Percentiles rank a stretch among this genome's conserved stretches.
These are phyloP conservation scores for Sicus ferrugineus DNA, from an alignment of 2,888 invertebrate genomes.

Conservation along the genomic window DNA sequence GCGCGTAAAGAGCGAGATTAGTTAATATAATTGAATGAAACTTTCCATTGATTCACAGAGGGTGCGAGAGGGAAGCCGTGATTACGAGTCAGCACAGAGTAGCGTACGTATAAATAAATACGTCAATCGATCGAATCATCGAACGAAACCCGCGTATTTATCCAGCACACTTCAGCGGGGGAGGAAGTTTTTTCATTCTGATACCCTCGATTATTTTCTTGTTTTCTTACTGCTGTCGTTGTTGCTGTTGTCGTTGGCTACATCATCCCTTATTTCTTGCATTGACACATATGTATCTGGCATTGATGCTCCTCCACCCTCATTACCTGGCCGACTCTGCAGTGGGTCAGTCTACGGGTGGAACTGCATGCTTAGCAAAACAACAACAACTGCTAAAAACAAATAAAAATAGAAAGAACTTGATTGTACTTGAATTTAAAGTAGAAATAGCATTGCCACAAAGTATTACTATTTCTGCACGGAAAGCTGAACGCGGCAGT, in stretches of 20 bases:
- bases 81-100: conserved; percentile 23
- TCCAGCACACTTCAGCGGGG: not conserved
- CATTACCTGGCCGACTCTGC: too few species aligned
- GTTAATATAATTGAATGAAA: conserved; percentile 23
- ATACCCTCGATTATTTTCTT: conserved; percentile 15
- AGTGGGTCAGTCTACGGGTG: too few species aligned
- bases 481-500: too few species aligned
- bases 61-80: not conserved
- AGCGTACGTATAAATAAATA: conserved; percentile 35
- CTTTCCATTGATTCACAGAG: not conserved
- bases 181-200: conserved; percentile 1
- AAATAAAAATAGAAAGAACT: too few species aligned
- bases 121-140: conserved; percentile 47
- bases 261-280: conserved; percentile 31
- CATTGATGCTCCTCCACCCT: conserved; percentile 4
- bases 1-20: too few species aligned
- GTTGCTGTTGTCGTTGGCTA: conserved; percentile 24
- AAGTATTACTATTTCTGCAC: too few species aligned
- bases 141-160: conserved; percentile 36
- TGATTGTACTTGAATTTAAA: too few species aligned
- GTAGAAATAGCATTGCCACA: too few species aligned
- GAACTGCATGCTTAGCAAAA: too few species aligned
- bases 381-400: too few species aligned
- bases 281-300: conserved; percentile 29
- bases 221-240: conserved; percentile 37